A percentile compares a stretch with the other conserved stretches of the same genome.
Evolutionary conservation across 2,888 invertebrate species (phyloP).

Genomic region (Sphinx pinastri): DNA sequence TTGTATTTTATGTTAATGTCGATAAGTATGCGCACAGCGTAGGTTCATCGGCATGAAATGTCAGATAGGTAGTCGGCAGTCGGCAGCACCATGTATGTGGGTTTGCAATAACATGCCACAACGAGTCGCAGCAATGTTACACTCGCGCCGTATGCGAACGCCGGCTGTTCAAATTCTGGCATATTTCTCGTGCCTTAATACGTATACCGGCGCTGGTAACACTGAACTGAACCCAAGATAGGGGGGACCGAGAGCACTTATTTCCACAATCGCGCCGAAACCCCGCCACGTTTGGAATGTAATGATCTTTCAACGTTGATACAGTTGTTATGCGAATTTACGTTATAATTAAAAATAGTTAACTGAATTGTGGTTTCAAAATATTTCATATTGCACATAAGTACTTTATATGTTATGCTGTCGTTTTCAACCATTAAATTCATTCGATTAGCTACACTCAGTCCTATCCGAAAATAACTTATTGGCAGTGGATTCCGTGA

Average conservation of each 20-base stretch:
- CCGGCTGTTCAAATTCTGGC: slow-evolving; percentile 77
- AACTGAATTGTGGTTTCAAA: no score
- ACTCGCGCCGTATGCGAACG: slow-evolving; percentile 72
- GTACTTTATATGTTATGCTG: not conserved
- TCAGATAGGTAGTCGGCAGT: slow-evolving; percentile 70
- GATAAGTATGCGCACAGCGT: slow-evolving; percentile 69
- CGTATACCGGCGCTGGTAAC: slow-evolving; percentile 42
- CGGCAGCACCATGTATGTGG: slow-evolving; percentile 76
- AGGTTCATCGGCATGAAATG: slow-evolving; percentile 81
- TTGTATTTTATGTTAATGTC: slow-evolving; percentile 62
- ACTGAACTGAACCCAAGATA: slow-evolving; percentile 56
- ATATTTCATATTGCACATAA: no score
- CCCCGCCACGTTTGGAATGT: slow-evolving; percentile 39
- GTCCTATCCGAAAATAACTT: slow-evolving; percentile 67
- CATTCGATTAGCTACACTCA: slow-evolving; percentile 33
- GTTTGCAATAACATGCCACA: slow-evolving; percentile 83
- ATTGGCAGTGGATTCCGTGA: slow-evolving; percentile 70
- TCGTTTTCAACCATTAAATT: not conserved
- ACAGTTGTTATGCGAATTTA: slow-evolving; percentile 41
- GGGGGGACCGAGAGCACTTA: slow-evolving; percentile 50
- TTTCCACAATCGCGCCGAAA: slow-evolving; percentile 43
- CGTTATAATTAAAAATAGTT: slow-evolving; percentile 51
- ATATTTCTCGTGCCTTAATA: slow-evolving; percentile 73
- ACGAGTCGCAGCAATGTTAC: slow-evolving; percentile 79
- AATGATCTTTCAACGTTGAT: slow-evolving; percentile 55